These are phyloP conservation scores for Mormyrus lacerda DNA, from an alignment of 2,113 vertebrate species.

Conservation along the genomic window DNA sequence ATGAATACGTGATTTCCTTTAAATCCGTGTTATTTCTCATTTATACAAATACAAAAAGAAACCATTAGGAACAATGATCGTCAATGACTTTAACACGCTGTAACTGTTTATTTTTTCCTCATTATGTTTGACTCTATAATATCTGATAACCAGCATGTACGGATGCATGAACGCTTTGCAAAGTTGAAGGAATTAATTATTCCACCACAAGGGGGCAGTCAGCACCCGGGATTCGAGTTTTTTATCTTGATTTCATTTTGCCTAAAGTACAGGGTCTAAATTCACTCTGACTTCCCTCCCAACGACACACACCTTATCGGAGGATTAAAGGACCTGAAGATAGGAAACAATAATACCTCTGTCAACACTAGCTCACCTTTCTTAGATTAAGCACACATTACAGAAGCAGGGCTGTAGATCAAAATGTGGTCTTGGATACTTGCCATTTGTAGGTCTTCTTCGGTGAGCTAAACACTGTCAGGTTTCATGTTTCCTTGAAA, in stretches of 20 bases:
- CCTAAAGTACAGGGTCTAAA: not conserved
- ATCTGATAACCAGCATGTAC: not conserved
- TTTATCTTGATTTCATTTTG: not conserved
- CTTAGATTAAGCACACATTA: not conserved
- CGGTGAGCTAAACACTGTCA: conserved; percentile 1
- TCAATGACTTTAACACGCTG: not conserved
- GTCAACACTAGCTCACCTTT: not conserved
- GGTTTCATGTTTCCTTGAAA: conserved; percentile 9
- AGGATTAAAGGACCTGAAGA: not conserved
- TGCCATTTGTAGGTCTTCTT: not conserved
- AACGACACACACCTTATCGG: not conserved
- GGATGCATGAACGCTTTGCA: not conserved
- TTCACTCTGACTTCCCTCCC: not conserved
- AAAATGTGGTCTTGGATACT: not conserved
- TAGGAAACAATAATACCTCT: not conserved
- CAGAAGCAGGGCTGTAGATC: not conserved
- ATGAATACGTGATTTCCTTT: not conserved
- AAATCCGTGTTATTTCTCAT: not conserved
- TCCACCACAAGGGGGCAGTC: conserved; percentile 47
- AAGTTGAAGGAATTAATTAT: not conserved
- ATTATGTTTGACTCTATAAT: not conserved
- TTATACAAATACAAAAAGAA: not conserved
- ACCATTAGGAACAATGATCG: not conserved
- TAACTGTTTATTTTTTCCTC: not conserved
- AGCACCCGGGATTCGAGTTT: not conserved